These are phyloP conservation scores for Thera britannica DNA, from an alignment of 2,888 invertebrate genomes.

Conservation along the genomic window DNA sequence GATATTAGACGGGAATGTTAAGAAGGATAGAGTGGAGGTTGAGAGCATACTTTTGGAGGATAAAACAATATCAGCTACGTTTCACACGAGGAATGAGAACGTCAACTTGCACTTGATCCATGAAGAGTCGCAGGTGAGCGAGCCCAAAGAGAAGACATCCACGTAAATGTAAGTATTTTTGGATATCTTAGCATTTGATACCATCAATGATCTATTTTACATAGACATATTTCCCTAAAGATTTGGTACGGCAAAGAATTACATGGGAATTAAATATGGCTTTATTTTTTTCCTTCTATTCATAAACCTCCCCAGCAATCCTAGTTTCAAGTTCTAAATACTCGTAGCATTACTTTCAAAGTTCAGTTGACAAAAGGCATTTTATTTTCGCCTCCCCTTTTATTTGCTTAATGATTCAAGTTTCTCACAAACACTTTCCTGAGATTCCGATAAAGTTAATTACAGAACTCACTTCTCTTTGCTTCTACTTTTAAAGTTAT, in stretches of 20 bases:
- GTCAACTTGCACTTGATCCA: conserved; percentile 74
- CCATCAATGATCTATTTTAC: too few species aligned
- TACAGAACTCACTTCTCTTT: conserved; percentile 33
- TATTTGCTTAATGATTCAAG: conserved; percentile 48
- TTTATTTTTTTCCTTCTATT: conserved; percentile 10
- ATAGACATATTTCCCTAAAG: background rate
- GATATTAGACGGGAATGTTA: conserved; percentile 63
- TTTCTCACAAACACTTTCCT: conserved; percentile 40
- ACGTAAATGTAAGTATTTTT: conserved; percentile 64
- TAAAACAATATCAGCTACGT: conserved; percentile 67
- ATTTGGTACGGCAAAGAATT: background rate
- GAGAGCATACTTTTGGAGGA: conserved; percentile 84
- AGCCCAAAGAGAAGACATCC: conserved; percentile 61
- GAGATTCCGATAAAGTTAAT: conserved; percentile 45
- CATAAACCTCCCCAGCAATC: background rate
- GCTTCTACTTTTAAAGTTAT: conserved; percentile 20
- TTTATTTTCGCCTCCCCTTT: conserved; percentile 39
- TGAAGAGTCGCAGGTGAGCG: conserved; percentile 72
- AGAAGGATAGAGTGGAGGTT: conserved; percentile 83
- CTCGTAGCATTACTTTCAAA: conserved; percentile 17
- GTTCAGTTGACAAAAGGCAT: conserved; percentile 28
- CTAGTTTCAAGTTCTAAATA: conserved; percentile 3
- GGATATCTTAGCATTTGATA: background rate
- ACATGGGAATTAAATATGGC: background rate
- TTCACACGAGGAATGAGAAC: conserved; percentile 69